Conservation (phyloP, 1,140 invertebrate species). For the Homarus americanus region DNA sequence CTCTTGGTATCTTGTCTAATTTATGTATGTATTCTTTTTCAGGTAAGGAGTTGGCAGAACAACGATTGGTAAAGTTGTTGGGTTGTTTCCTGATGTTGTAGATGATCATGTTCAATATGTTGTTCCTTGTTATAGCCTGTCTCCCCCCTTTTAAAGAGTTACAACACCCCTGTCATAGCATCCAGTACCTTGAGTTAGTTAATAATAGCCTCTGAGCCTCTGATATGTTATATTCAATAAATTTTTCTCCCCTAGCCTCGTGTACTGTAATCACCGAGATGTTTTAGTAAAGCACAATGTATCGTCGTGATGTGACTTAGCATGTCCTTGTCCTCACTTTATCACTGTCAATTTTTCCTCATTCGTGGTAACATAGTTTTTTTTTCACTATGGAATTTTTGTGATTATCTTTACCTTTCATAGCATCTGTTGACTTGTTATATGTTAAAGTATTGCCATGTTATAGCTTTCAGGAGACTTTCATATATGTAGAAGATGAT, state of each 20-base stretch:
- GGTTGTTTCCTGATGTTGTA: background rate
- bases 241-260: too few species aligned
- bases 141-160: too few species aligned
- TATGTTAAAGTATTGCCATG: background rate
- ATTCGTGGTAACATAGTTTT: too few species aligned
- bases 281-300: too few species aligned
- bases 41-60: background rate
- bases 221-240: too few species aligned
- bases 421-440: background rate
- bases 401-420: background rate
- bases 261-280: too few species aligned
- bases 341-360: background rate
- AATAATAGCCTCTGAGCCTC: background rate
- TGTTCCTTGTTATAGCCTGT: background rate
- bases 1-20: background rate
- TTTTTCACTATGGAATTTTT: background rate
- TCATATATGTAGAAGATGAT: too few species aligned
- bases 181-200: background rate
- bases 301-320: too few species aligned
- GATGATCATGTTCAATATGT: background rate
- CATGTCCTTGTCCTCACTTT: too few species aligned
- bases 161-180: background rate
- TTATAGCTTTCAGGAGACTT: too few species aligned
- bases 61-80: background rate
- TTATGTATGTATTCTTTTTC: background rate